A percentile compares a stretch with the other conserved stretches of the same genome.
Conservation (phyloP, 2,797 vertebrate species). For the Petrocephalus schoutedeni region DNA sequence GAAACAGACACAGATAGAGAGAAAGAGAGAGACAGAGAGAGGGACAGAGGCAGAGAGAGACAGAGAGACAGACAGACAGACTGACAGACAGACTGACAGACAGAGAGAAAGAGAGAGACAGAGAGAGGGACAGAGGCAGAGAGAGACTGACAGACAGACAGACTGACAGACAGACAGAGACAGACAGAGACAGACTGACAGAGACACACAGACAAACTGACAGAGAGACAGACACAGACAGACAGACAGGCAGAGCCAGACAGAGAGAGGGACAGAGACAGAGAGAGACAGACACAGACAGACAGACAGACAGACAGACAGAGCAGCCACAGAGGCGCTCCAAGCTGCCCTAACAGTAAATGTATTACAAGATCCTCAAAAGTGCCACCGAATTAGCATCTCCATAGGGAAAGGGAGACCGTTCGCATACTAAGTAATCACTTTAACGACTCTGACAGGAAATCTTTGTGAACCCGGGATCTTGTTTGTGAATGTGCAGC, state of each 20-base stretch:
- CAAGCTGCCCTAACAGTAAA: slow-evolving; percentile 53
- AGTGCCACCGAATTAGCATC: slow-evolving; percentile 62
- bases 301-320: slow-evolving; percentile 32
- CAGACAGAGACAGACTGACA: not conserved
- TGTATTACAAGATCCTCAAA: slow-evolving; percentile 62
- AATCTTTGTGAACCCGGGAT: slow-evolving; percentile 75
- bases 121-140: not conserved
- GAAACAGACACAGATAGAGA: not conserved
- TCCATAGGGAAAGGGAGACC: slow-evolving; percentile 54
- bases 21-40: not conserved
- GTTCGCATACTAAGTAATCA: slow-evolving; percentile 63
- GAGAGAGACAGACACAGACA: no score
- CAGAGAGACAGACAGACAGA: not conserved
- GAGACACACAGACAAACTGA: no score
- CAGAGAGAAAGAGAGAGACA: not conserved
- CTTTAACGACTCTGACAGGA: slow-evolving; percentile 66
- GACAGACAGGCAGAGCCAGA: slow-evolving; percentile 29
- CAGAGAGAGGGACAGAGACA: not conserved
- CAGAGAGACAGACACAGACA: not conserved
- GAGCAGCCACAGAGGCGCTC: slow-evolving; percentile 29
- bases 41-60: not conserved
- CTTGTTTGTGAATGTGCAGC: slow-evolving; percentile 68
- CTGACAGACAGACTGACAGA: not conserved
- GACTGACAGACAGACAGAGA: not conserved
- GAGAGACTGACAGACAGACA: not conserved